Conservation (phyloP, 2,113 vertebrate species). For the human region GRCh38 chr3:41026501-41027000, state of each 20-base stretch:
- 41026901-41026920: background rate
- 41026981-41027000: background rate
- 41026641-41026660: background rate
- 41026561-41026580: background rate
- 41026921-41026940: background rate
- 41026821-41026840: background rate
- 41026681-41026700: background rate
- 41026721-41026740: background rate
- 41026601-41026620: background rate
- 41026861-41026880: background rate
- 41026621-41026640: background rate
- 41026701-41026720: background rate
- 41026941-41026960: background rate
- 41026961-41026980: background rate
- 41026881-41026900: background rate
- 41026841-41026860: background rate
- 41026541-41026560: background rate
- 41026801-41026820: background rate
- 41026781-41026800: background rate
- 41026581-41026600: background rate
- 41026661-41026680: background rate
- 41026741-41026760: background rate
- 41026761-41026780: background rate
- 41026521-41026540: background rate
- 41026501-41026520: background rate